Conservation (phyloP, 64 coral and sea anemone genomes). For the Actinia tenebrosa region DNA sequence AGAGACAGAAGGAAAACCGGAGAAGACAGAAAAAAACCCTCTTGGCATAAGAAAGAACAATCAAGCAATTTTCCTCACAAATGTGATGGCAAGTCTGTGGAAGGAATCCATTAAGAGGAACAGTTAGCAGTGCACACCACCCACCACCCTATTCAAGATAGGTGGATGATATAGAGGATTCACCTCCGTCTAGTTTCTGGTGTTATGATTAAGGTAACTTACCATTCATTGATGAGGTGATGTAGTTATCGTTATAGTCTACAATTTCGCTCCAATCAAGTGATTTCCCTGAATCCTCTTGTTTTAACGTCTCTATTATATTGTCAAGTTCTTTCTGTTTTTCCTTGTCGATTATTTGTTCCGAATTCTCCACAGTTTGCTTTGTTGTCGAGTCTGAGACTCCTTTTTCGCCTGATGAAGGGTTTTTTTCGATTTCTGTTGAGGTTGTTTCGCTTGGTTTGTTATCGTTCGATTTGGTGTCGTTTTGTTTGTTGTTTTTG, state of each 20-base stretch:
- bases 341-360: slow-evolving; percentile 22
- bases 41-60: too few relatives aligned
- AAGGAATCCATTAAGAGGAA: too few relatives aligned
- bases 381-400: background rate
- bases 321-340: slow-evolving; percentile 31
- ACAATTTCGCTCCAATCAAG: background rate
- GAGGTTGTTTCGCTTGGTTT: slow-evolving; percentile 14
- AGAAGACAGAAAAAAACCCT: too few relatives aligned
- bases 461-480: slow-evolving; percentile 28
- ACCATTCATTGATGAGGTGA: background rate
- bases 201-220: background rate
- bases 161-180: too few relatives aligned
- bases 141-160: too few relatives aligned
- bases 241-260: background rate
- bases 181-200: too few relatives aligned
- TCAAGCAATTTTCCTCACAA: too few relatives aligned
- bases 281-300: background rate
- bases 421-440: slow-evolving; percentile 25
- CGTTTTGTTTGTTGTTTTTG: slow-evolving; percentile 27
- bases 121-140: too few relatives aligned
- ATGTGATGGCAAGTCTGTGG: too few relatives aligned
- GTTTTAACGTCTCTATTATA: background rate
- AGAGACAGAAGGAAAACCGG: too few relatives aligned
- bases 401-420: background rate
- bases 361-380: slow-evolving; percentile 17